Evolutionary conservation across 2,797 vertebrate genomes (phyloP), one percentile per base, ranked within the genome.

Genomic region (Arremon brunneinucha): DNA sequence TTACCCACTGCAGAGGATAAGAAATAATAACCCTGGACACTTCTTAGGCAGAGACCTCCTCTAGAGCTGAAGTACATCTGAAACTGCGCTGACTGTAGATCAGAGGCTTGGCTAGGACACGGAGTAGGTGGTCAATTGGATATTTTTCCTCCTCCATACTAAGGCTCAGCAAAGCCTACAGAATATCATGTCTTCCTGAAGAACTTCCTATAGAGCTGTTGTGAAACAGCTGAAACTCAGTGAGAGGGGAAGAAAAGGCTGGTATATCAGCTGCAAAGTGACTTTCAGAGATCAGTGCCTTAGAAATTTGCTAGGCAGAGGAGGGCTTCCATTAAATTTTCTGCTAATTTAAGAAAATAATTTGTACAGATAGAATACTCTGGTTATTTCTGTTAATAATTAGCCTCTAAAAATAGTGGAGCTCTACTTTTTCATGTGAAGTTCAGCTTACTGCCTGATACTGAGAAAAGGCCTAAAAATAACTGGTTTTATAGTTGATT

Each of bases 351-450:
- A 83, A 92, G 91, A 89, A 91, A 91, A 86, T 83, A 69, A 87
- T 83, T 94, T 69, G 46, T 82, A 69, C 55, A 37, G 59, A 75
- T 78, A 89, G 53, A 94, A 83, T 88, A 50, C 63, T 90, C 43
- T 65, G 19, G 83, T 72, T 95, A 94, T 90, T 95, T 94, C 91
- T 76, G 67, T 83, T 88, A 94, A 86, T 94, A 88, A 93, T 91
- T 94, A 88, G 34, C 47, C 44, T 52, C 93, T 88, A 91, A 90
- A 96, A 91, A 91, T 93, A 96, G 89, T 20, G 47, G 52, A 83
- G 62, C n/a, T 87, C 76, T 89, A 50, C 67, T 91, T 94, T 93
- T 93, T 89, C 41, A 37, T 71, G 14, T 85, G 63, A 72, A 88
- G 92, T 85, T 87, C 57, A 79, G 50, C 72, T 87, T 72, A 72